A percentile compares a stretch with the other conserved stretches of the same genome.
Evolutionary conservation across 2,888 invertebrate species (phyloP).

Genomic region (Salticus scenicus): DNA sequence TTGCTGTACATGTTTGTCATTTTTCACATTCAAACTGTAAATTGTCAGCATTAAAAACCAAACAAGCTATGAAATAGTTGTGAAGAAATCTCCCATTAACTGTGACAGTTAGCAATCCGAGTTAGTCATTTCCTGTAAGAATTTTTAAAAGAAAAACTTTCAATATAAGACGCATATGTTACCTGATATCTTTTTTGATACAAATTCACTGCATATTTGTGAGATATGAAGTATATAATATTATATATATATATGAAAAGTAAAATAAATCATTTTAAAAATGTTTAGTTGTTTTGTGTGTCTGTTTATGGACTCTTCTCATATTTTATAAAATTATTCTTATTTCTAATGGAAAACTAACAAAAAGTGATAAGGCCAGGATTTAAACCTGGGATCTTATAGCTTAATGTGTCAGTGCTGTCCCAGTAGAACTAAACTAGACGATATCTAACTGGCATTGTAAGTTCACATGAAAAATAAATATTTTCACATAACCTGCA

Average conservation of each 20-base stretch:
- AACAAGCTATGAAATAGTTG: slow-evolving; percentile 3
- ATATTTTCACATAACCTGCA: too few species aligned
- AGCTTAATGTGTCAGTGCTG: too few species aligned
- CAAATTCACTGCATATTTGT: slow-evolving; percentile 47
- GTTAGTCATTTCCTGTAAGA: neutral
- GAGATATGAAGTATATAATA: slow-evolving; percentile 29
- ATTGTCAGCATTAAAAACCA: slow-evolving; percentile 1
- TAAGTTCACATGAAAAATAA: too few species aligned
- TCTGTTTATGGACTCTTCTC: too few species aligned
- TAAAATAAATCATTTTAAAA: slow-evolving; percentile 58
- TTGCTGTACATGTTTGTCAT: neutral
- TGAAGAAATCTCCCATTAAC: neutral
- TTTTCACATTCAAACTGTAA: neutral
- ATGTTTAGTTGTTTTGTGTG: slow-evolving; percentile 11
- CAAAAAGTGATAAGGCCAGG: too few species aligned
- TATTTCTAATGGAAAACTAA: too few species aligned
- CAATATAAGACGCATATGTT: too few species aligned
- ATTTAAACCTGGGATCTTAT: too few species aligned
- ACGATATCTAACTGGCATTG: too few species aligned
- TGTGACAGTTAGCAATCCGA: neutral
- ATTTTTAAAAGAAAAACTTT: neutral
- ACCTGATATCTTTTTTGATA: slow-evolving; percentile 48
- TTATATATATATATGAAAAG: slow-evolving; percentile 39
- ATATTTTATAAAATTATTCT: too few species aligned
- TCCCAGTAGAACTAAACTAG: too few species aligned